These are phyloP conservation scores for Listronotus oregonensis DNA, from an alignment of 1,140 invertebrate genomes.

Conservation along the genomic window DNA sequence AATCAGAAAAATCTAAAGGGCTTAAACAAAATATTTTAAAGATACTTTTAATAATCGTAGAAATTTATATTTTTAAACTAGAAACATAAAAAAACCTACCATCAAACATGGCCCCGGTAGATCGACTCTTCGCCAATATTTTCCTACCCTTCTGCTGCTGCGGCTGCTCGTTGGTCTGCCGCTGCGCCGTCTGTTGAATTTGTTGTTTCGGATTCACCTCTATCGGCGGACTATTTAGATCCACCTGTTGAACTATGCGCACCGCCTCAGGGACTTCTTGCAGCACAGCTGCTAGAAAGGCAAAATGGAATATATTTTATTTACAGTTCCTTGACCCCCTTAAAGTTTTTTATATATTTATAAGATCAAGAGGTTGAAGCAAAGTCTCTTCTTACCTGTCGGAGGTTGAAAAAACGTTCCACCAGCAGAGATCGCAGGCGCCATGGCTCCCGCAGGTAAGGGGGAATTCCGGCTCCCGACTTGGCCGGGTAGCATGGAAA, in stretches of 20 bases:
- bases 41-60: too few relatives aligned
- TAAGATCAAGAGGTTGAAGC: too few relatives aligned
- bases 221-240: slow-evolving; percentile 38
- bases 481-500: slow-evolving; percentile 49
- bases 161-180: slow-evolving; percentile 19
- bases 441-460: slow-evolving; percentile 37
- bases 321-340: neutral
- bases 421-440: slow-evolving; percentile 53
- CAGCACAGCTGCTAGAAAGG: slow-evolving; percentile 50
- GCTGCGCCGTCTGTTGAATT: slow-evolving; percentile 20
- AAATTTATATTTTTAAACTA: too few relatives aligned
- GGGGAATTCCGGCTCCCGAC: slow-evolving; percentile 47
- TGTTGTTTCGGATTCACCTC: slow-evolving; percentile 42
- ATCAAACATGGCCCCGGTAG: slow-evolving; percentile 51
- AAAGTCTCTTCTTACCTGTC: slow-evolving; percentile 49
- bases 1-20: too few relatives aligned
- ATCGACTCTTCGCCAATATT: slow-evolving; percentile 61
- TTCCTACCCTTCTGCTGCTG: slow-evolving; percentile 51
- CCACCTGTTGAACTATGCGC: slow-evolving; percentile 53
- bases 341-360: too few relatives aligned
- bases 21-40: too few relatives aligned
- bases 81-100: slow-evolving; percentile 31
- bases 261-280: slow-evolving; percentile 64
- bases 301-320: neutral
- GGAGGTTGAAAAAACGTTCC: slow-evolving; percentile 55